Conservation (phyloP, 2,797 vertebrate genomes). For the Allobates femoralis region DNA sequence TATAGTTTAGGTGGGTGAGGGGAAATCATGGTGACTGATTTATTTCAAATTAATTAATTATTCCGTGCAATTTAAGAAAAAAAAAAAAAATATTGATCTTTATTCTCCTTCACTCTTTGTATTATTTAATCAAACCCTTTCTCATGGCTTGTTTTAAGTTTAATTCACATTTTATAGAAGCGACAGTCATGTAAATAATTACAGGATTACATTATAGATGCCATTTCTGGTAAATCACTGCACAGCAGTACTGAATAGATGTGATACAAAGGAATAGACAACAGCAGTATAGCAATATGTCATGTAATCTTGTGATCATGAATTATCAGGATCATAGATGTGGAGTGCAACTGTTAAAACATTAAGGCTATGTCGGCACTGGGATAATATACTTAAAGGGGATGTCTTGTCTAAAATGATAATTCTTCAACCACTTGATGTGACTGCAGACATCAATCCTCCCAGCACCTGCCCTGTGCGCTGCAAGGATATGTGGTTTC, state of each 20-base stretch:
- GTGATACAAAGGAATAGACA: background rate
- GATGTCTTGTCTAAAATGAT: no score
- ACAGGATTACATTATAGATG: background rate
- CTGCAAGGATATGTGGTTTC: no score
- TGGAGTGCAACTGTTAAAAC: background rate
- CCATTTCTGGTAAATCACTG: background rate
- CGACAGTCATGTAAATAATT: background rate
- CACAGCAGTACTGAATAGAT: background rate
- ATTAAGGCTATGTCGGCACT: background rate
- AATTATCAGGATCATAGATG: background rate
- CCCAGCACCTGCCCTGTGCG: no score
- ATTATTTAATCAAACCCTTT: background rate
- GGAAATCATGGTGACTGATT: no score
- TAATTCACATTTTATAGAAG: background rate
- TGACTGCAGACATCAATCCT: no score
- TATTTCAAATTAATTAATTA: background rate
- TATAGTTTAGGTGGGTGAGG: no score
- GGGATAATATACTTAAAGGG: no score
- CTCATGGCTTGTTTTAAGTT: background rate
- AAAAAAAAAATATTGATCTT: constrained; percentile 21
- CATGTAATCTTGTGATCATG: background rate
- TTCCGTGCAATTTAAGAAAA: background rate
- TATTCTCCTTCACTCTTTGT: constrained; percentile 2
- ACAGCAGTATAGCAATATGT: background rate
- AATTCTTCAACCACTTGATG: no score